These are phyloP conservation scores for Cancer borealis DNA, from an alignment of 2,888 invertebrate genomes.

Conservation along the genomic window DNA sequence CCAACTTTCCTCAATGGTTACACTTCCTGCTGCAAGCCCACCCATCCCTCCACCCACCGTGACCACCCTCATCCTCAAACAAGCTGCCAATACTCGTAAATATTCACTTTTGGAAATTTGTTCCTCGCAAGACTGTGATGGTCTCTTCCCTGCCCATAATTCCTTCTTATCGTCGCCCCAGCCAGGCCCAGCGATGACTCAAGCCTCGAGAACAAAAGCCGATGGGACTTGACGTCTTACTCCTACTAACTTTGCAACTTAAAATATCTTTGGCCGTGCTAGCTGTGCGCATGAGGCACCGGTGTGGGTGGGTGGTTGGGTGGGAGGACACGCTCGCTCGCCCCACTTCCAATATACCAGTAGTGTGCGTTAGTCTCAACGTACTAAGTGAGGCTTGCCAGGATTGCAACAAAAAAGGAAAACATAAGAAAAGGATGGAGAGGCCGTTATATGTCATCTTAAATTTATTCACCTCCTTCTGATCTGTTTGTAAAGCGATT, in stretches of 20 bases:
- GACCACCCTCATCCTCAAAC: not conserved
- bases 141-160: not conserved
- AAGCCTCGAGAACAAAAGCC: not conserved
- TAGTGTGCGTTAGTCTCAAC: not conserved
- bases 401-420: not conserved
- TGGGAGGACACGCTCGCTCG: not conserved
- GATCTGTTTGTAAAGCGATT: not conserved
- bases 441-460: not conserved
- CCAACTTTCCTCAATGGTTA: constrained; percentile 1
- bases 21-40: not conserved
- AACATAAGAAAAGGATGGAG: not conserved
- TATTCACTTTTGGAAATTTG: not conserved
- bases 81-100: constrained; percentile 34
- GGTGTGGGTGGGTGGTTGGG: not conserved
- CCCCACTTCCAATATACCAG: not conserved
- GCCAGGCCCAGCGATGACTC: not conserved
- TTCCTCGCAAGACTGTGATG: not conserved
- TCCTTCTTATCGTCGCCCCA: not conserved
- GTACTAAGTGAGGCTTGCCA: not conserved
- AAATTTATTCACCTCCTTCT: not conserved
- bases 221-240: not conserved
- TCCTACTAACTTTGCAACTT: not conserved
- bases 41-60: not conserved
- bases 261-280: constrained; percentile 24
- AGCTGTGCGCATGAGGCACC: not conserved